These are phyloP conservation scores for Orthosia gothica DNA, from an alignment of 2,888 invertebrate genomes.

Conservation along the genomic window DNA sequence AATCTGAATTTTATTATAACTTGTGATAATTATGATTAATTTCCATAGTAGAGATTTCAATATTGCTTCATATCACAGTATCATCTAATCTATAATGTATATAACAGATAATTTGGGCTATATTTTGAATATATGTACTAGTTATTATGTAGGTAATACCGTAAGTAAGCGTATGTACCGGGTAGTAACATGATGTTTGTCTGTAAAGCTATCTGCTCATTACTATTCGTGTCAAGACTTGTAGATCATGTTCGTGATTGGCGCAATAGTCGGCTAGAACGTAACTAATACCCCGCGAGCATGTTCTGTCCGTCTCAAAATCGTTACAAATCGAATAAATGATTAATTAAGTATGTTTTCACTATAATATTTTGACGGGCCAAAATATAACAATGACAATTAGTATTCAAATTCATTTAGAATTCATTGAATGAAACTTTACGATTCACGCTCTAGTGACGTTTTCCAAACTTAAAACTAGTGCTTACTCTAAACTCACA, in stretches of 20 bases:
- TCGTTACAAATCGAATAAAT: constrained; percentile 7
- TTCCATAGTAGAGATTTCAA: constrained; percentile 61
- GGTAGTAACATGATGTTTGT: constrained; percentile 26
- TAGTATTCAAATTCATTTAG: constrained; percentile 26
- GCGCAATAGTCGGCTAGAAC: neutral
- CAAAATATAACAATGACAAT: constrained; percentile 29
- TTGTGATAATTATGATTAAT: constrained; percentile 48
- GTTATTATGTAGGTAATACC: constrained; percentile 1
- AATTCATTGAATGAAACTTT: constrained; percentile 42
- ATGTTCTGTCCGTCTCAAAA: neutral
- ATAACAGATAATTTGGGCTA: constrained; percentile 23
- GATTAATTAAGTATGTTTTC: neutral
- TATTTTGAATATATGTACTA: constrained; percentile 36
- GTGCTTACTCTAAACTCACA: constrained; percentile 61
- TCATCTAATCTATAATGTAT: constrained; percentile 66
- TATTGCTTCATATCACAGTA: constrained; percentile 82
- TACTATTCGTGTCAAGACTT: constrained; percentile 10
- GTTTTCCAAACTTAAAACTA: constrained; percentile 47
- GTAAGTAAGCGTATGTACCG: constrained; percentile 18
- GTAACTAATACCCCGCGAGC: neutral
- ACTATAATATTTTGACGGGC: constrained; percentile 10
- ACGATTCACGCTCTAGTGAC: constrained; percentile 23
- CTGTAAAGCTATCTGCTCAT: constrained; percentile 62
- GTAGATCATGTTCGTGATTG: neutral
- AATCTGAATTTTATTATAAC: constrained; percentile 30